A percentile compares a stretch with the other conserved stretches of the same genome.
phyloP scores from a whole-genome alignment of 2,888 invertebrate species.

The Conus canariensis region DNA sequence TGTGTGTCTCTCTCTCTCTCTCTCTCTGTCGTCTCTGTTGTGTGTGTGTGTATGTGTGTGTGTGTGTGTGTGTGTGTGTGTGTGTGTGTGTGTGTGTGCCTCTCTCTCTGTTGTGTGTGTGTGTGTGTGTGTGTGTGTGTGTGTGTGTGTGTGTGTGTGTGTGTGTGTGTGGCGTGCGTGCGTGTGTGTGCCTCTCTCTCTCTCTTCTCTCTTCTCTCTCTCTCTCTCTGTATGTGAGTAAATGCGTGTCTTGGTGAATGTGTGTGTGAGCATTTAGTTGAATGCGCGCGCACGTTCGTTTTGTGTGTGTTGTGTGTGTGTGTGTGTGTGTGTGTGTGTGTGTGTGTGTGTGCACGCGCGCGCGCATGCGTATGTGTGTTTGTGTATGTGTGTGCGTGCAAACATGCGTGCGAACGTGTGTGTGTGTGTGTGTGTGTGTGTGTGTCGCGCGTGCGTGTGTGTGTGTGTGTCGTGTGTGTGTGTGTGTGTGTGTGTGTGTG shows the following conservation, averaged over 20 bases:
- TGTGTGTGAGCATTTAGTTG: not conserved
- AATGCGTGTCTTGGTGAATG: not conserved
- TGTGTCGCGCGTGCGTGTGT: not conserved
- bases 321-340: not conserved
- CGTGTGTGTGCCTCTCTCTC: not conserved
- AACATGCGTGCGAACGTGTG: no score
- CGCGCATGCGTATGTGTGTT: not conserved
- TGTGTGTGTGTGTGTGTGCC: not conserved
- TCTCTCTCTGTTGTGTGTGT: not conserved
- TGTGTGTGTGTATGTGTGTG: not conserved
- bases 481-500: not conserved
- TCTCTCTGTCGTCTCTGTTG: no score
- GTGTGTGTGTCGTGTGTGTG: no score
- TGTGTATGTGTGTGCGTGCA: no score
- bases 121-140: not conserved
- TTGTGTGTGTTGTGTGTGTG: not conserved
- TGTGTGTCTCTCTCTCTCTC: conserved; percentile 6
- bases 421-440: no score
- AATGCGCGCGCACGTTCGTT: not conserved
- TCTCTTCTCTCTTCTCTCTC: no score
- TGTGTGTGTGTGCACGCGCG: no score
- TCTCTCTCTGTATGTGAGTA: no score
- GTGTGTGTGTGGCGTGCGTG: no score
- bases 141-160: no score
- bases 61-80: no score